Conservation (phyloP, 2,797 vertebrate genomes). For the Esox lucius region DNA sequence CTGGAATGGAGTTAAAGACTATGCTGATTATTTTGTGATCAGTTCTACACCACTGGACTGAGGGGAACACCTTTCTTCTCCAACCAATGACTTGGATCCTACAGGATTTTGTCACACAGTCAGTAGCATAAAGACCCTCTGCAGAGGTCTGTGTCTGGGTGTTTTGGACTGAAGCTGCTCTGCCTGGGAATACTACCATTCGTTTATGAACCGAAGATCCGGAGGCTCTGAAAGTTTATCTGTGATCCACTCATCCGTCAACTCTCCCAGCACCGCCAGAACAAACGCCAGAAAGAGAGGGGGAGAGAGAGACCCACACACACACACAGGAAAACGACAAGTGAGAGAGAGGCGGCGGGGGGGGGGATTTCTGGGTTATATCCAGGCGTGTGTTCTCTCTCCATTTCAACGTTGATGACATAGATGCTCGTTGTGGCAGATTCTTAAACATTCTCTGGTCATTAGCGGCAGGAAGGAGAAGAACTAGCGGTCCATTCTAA, state of each 20-base stretch:
- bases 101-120: neutral
- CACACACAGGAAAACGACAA: neutral
- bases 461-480: conserved; percentile 31
- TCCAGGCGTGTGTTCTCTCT: neutral
- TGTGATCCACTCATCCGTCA: conserved; percentile 55
- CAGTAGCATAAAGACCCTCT: neutral
- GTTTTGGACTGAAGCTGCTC: conserved; percentile 45
- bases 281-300: conserved; percentile 24
- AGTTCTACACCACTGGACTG: neutral
- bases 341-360: conserved; percentile 9
- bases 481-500: conserved; percentile 1
- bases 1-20: conserved; percentile 44
- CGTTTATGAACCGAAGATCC: conserved; percentile 61
- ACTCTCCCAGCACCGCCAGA: conserved; percentile 37
- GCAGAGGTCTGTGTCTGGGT: conserved; percentile 38
- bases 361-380: conserved; percentile 12
- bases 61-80: neutral
- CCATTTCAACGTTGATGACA: conserved; percentile 16
- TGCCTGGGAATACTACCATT: conserved; percentile 58
- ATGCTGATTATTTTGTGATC: conserved; percentile 10
- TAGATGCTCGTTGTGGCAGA: conserved; percentile 9
- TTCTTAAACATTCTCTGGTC: conserved; percentile 23
- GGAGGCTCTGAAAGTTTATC: conserved; percentile 49
- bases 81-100: conserved; percentile 40
- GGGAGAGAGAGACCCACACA: neutral